These are phyloP conservation scores for Cherax destructor DNA, from an alignment of 1,140 invertebrate species.

Conservation along the genomic window DNA sequence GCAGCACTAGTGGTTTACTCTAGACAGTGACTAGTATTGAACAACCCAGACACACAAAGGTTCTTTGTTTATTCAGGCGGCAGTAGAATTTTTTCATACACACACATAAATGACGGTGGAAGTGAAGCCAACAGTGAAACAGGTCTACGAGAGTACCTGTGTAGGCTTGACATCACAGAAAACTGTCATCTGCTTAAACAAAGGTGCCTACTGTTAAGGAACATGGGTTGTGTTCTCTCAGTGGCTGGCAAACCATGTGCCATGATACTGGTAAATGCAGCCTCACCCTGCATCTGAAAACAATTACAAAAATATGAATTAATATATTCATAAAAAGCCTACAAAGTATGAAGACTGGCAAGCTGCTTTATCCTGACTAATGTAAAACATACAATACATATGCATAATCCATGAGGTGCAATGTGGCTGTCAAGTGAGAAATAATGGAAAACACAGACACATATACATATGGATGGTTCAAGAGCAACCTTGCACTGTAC, in stretches of 20 bases:
- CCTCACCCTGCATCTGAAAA: slow-evolving; percentile 18
- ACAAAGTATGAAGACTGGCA: no score
- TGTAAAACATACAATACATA: no score
- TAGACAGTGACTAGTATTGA: slow-evolving; percentile 65
- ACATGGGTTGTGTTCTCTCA: slow-evolving; percentile 32
- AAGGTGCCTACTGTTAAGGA: slow-evolving; percentile 37
- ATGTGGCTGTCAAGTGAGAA: no score
- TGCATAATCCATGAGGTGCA: no score
- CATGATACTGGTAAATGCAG: slow-evolving; percentile 34
- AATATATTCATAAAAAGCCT: no score
- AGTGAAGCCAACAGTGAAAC: not conserved
- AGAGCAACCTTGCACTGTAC: no score
- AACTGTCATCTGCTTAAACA: slow-evolving; percentile 35
- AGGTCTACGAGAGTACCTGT: not conserved
- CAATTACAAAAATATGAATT: not conserved
- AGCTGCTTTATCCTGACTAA: no score
- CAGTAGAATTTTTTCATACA: slow-evolving; percentile 4
- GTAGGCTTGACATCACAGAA: slow-evolving; percentile 23
- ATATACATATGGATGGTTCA: no score
- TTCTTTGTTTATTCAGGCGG: slow-evolving; percentile 49
- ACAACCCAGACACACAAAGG: slow-evolving; percentile 59
- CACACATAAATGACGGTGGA: not conserved
- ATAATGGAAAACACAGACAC: no score
- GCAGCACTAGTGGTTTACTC: slow-evolving; percentile 60
- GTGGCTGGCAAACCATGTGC: slow-evolving; percentile 16